phyloP scores from a whole-genome alignment of 2,888 invertebrate species.

The Lymantria dispar region DNA sequence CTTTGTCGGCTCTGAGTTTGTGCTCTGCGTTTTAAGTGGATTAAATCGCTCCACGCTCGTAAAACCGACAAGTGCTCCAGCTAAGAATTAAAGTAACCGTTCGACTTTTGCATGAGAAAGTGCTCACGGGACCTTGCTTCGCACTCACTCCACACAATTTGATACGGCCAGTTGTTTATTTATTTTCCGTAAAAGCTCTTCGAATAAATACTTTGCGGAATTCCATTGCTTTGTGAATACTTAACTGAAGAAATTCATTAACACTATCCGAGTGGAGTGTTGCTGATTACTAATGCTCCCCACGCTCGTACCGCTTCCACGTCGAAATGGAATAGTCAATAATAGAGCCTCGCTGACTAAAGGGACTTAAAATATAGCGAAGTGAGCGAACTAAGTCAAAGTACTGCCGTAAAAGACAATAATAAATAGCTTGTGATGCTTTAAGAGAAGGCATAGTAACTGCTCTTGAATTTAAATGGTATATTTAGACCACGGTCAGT shows the following conservation, averaged over 20 bases:
- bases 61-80: slow-evolving; percentile 81
- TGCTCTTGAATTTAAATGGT: slow-evolving; percentile 77
- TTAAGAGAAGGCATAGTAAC: slow-evolving; percentile 58
- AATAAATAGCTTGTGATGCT: slow-evolving; percentile 65
- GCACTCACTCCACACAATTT: slow-evolving; percentile 67
- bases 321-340: slow-evolving; percentile 34
- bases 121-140: slow-evolving; percentile 68
- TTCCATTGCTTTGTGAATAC: slow-evolving; percentile 66
- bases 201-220: slow-evolving; percentile 56
- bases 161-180: slow-evolving; percentile 63
- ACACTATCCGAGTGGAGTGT: slow-evolving; percentile 53
- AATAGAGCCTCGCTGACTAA: slow-evolving; percentile 21
- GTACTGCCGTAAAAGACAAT: slow-evolving; percentile 53
- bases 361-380: slow-evolving; percentile 27
- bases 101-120: slow-evolving; percentile 82
- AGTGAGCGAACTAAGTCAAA: slow-evolving; percentile 49
- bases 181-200: slow-evolving; percentile 58
- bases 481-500: slow-evolving; percentile 68
- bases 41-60: slow-evolving; percentile 82
- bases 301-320: slow-evolving; percentile 39
- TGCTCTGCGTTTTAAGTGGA: slow-evolving; percentile 83
- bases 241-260: slow-evolving; percentile 71
- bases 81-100: slow-evolving; percentile 81
- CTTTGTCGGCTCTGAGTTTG: slow-evolving; percentile 80
- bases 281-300: slow-evolving; percentile 47